Evolutionary conservation across 2,113 vertebrate species (phyloP).

Genomic region (Heterocephalus glaber): DNA sequence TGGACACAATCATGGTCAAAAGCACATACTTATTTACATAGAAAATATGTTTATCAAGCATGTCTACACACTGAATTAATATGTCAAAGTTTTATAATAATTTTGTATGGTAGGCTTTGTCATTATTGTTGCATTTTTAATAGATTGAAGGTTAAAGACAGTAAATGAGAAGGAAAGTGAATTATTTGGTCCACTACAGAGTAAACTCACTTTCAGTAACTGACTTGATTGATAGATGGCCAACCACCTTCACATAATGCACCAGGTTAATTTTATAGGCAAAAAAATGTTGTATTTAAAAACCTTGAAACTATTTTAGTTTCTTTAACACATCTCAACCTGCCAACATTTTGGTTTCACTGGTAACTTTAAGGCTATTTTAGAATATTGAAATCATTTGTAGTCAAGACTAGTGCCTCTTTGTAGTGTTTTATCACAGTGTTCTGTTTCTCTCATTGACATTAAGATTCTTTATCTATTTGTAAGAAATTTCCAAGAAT

Average conservation of each 20-base stretch:
- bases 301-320: background rate
- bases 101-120: background rate
- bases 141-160: background rate
- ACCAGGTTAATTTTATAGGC: background rate
- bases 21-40: background rate
- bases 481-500: background rate
- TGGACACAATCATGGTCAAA: background rate
- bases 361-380: background rate
- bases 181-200: background rate
- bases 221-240: background rate
- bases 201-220: background rate
- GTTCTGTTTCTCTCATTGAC: background rate
- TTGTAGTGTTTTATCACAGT: background rate
- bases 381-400: background rate
- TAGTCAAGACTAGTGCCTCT: background rate
- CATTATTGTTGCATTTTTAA: background rate
- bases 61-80: background rate
- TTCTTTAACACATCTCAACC: background rate
- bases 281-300: background rate
- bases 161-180: background rate
- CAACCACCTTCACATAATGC: background rate
- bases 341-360: background rate
- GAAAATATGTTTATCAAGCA: background rate
- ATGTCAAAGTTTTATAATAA: background rate
- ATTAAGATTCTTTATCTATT: background rate